Conservation (phyloP, 2,888 invertebrate species). For the Apotomis capreana region DNA sequence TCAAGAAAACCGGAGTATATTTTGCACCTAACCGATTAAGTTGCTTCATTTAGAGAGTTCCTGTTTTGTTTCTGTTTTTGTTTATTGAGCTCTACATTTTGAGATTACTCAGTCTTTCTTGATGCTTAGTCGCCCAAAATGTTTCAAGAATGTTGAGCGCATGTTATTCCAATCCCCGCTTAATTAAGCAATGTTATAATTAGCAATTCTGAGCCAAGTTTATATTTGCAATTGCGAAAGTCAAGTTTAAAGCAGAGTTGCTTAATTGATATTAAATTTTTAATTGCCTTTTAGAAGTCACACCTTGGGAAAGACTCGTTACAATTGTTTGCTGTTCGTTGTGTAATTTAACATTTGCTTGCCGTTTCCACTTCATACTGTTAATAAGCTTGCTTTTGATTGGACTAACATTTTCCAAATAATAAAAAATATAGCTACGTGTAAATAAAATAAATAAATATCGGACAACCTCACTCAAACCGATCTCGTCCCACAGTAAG, state of each 20-base stretch:
- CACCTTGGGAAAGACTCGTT: conserved; percentile 8
- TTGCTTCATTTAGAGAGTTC: conserved; percentile 44
- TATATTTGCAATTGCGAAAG: conserved; percentile 24
- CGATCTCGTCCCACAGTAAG: too few species aligned
- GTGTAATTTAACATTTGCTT: conserved; percentile 7
- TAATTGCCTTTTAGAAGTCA: conserved; percentile 25
- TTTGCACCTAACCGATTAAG: conserved; percentile 50
- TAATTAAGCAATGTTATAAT: conserved; percentile 33
- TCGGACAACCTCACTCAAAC: too few species aligned
- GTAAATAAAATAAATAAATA: too few species aligned
- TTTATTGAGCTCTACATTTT: conserved; percentile 11
- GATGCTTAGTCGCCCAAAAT: conserved; percentile 32
- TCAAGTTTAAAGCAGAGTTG: conserved; percentile 26
- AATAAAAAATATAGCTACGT: too few species aligned
- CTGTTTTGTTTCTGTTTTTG: conserved; percentile 36
- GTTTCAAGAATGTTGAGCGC: conserved; percentile 31
- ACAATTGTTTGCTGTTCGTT: background rate
- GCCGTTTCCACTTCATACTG: background rate
- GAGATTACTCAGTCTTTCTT: conserved; percentile 24
- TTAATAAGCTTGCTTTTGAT: too few species aligned
- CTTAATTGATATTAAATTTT: conserved; percentile 37
- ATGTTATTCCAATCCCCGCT: conserved; percentile 32
- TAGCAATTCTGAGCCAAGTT: conserved; percentile 24
- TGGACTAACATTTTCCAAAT: too few species aligned
- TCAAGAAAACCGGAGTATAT: conserved; percentile 52